Evolutionary conservation across 2,797 vertebrate genomes (phyloP).

Genomic region (Carduelis carduelis): DNA sequence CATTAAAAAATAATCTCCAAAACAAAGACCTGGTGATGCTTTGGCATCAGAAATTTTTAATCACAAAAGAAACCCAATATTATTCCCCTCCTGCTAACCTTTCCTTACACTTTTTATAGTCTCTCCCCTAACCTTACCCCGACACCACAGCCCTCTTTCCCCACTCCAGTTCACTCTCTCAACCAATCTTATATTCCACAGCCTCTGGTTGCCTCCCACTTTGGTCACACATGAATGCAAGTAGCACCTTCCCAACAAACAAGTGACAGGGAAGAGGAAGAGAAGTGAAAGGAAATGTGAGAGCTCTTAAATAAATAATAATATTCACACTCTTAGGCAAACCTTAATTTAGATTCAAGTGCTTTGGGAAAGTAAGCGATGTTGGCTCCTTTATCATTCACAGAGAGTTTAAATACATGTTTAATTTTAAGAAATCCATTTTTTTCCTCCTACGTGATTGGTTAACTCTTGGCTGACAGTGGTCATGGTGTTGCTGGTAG

Average conservation of each 20-base stretch:
- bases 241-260: neutral
- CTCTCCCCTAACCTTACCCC: neutral
- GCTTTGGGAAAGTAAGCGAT: neutral
- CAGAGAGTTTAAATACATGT: neutral
- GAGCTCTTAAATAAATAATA: slow-evolving; percentile 56
- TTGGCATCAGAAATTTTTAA: slow-evolving; percentile 33
- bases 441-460: neutral
- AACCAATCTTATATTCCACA: neutral
- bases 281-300: slow-evolving; percentile 24
- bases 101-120: neutral
- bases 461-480: neutral
- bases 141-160: neutral
- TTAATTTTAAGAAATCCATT: neutral
- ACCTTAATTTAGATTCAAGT: neutral
- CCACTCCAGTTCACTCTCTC: neutral
- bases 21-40: neutral
- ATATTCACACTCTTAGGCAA: slow-evolving; percentile 12
- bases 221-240: neutral
- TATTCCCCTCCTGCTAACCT: slow-evolving; percentile 30
- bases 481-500: neutral
- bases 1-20: neutral
- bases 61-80: slow-evolving; percentile 17
- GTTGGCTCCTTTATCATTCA: neutral
- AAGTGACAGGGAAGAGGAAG: neutral
- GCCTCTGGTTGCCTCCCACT: neutral